Conservation (phyloP, 2,113 vertebrate genomes). For the Pogonocichla stellata region DNA sequence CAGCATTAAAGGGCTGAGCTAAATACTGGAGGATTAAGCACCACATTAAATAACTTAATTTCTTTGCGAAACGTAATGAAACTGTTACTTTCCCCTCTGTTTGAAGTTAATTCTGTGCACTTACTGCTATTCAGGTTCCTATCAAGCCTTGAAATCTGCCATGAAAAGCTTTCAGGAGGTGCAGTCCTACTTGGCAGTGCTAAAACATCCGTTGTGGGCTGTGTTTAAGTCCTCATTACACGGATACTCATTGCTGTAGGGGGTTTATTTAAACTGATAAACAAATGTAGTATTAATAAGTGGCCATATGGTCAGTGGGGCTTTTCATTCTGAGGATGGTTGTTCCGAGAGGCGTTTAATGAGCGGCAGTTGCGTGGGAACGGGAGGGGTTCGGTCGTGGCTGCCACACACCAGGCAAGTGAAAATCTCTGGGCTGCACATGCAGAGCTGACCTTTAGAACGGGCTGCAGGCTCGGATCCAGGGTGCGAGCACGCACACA, state of each 20-base stretch:
- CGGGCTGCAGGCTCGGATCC: rapidly evolving
- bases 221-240: neutral
- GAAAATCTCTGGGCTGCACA: neutral
- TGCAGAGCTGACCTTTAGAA: slow-evolving; percentile 7
- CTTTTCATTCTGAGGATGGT: neutral
- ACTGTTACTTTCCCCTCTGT: neutral
- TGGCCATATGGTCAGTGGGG: slow-evolving; percentile 22
- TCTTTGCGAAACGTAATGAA: neutral
- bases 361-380: neutral
- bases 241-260: neutral
- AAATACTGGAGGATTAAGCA: neutral
- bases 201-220: neutral
- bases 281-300: slow-evolving; percentile 4
- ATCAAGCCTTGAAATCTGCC: neutral
- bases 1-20: neutral
- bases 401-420: neutral
- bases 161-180: neutral
- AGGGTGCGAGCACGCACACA: neutral
- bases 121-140: neutral
- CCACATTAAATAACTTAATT: neutral
- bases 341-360: neutral
- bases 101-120: neutral
- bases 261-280: slow-evolving; percentile 12
- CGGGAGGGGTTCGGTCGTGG: neutral
- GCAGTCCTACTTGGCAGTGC: neutral